Conservation (phyloP, 2,113 vertebrate genomes). For the Ginglymostoma cirratum region DNA sequence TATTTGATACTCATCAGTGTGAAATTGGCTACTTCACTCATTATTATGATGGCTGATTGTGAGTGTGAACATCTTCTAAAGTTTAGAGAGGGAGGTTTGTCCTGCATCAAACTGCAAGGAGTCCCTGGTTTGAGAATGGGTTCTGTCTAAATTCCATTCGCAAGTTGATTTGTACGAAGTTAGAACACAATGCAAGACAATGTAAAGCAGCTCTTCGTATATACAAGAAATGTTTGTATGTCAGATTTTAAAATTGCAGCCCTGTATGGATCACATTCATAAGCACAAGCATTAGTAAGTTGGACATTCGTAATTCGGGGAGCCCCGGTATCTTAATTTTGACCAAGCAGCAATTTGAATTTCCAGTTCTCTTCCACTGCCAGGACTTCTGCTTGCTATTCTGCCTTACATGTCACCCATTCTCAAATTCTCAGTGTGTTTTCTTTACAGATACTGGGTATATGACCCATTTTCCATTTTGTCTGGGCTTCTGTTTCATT, state of each 20-base stretch:
- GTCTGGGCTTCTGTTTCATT: background rate
- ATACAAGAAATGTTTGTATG: no score
- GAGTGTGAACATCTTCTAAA: background rate
- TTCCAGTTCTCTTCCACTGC: background rate
- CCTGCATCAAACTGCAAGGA: background rate
- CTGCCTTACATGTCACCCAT: background rate
- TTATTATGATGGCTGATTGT: background rate
- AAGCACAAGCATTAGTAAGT: no score
- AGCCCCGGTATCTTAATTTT: background rate
- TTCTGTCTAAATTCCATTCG: no score
- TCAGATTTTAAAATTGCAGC: no score
- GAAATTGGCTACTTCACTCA: background rate
- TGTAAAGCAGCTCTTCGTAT: no score
- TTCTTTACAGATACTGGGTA: background rate
- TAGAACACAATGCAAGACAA: no score
- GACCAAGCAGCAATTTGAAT: background rate
- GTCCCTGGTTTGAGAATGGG: no score
- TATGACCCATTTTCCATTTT: background rate
- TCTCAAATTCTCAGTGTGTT: background rate
- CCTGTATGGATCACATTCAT: no score
- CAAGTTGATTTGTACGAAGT: no score
- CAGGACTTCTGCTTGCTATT: background rate
- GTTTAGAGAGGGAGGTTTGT: background rate
- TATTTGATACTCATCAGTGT: background rate
- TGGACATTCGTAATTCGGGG: no score